Percentiles rank a stretch among this genome's conserved stretches.
Evolutionary conservation across 92 coral and sea anemone genomes (phyloP).

Genomic region (Scolanthus callimorphus): DNA sequence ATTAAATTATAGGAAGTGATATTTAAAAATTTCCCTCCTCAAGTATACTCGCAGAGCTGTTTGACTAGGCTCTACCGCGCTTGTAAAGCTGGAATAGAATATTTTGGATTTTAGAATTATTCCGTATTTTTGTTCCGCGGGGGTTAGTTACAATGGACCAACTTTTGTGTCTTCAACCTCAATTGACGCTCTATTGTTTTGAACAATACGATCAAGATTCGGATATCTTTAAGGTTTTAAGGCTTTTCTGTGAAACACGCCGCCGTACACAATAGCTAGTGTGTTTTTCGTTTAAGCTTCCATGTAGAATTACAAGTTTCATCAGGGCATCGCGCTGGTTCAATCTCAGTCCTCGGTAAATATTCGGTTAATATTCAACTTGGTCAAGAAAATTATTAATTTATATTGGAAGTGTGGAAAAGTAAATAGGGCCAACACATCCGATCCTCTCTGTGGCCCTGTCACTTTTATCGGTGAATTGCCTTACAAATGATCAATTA

Average conservation of each 20-base stretch:
- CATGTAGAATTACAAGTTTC: constrained; percentile 38
- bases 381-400: constrained; percentile 76
- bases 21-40: too few relatives aligned
- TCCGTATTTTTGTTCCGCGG: constrained; percentile 68
- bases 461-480: constrained; percentile 86
- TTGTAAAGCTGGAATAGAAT: too few relatives aligned
- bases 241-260: constrained; percentile 67
- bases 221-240: constrained; percentile 80
- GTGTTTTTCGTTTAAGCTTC: constrained; percentile 71
- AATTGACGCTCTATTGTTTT: constrained; percentile 76
- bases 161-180: constrained; percentile 69
- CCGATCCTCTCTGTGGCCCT: constrained; percentile 78
- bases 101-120: constrained; percentile 89
- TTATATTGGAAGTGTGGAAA: constrained; percentile 75
- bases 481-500: constrained; percentile 99
- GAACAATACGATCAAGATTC: constrained; percentile 72
- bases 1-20: constrained; percentile 74
- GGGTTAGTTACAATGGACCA: constrained; percentile 56
- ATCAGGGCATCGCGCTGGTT: constrained; percentile 16
- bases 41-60: too few relatives aligned
- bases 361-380: constrained; percentile 79
- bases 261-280: constrained; percentile 56
- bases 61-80: too few relatives aligned
- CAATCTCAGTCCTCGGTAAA: constrained; percentile 37
- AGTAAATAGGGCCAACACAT: constrained; percentile 70